These are phyloP conservation scores for Ephydatia muelleri DNA, from an alignment of 37 sponge, comb jelly and placozoan genomes.

Conservation along the genomic window DNA sequence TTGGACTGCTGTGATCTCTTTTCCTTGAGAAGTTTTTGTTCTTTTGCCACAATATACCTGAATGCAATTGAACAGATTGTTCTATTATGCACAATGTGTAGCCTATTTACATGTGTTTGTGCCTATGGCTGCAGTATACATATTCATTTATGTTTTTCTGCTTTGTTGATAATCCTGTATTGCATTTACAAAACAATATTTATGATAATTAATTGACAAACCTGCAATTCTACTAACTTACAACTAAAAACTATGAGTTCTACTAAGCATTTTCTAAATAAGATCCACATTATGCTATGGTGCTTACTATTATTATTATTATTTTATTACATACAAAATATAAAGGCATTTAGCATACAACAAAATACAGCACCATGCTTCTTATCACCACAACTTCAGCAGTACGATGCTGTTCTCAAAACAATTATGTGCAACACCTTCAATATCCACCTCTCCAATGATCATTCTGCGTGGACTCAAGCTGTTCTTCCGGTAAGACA, in stretches of 20 bases:
- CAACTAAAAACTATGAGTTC: not conserved
- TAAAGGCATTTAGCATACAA: too few relatives aligned
- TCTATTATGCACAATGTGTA: too few relatives aligned
- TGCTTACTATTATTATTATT: not conserved
- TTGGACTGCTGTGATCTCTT: not conserved
- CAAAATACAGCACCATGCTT: too few relatives aligned
- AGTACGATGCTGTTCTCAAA: too few relatives aligned
- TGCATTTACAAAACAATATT: not conserved
- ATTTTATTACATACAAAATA: slow-evolving; percentile 1
- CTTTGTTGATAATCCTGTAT: not conserved
- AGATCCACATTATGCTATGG: slow-evolving; percentile 1
- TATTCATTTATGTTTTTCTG: slow-evolving; percentile 1
- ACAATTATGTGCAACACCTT: too few relatives aligned
- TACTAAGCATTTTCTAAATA: slow-evolving; percentile 1
- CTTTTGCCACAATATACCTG: slow-evolving; percentile 1
- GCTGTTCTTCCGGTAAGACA: too few relatives aligned
- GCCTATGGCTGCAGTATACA: not conserved
- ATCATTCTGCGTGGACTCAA: too few relatives aligned
- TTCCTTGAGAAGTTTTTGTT: not conserved
- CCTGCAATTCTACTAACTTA: not conserved
- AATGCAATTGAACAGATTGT: not conserved
- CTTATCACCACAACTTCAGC: too few relatives aligned
- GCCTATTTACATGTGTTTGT: not conserved
- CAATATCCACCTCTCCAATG: too few relatives aligned
- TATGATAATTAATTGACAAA: slow-evolving; percentile 1